Evolutionary conservation across 2,888 invertebrate genomes (phyloP).

Genomic region (Mesopsocus fuscifrons): DNA sequence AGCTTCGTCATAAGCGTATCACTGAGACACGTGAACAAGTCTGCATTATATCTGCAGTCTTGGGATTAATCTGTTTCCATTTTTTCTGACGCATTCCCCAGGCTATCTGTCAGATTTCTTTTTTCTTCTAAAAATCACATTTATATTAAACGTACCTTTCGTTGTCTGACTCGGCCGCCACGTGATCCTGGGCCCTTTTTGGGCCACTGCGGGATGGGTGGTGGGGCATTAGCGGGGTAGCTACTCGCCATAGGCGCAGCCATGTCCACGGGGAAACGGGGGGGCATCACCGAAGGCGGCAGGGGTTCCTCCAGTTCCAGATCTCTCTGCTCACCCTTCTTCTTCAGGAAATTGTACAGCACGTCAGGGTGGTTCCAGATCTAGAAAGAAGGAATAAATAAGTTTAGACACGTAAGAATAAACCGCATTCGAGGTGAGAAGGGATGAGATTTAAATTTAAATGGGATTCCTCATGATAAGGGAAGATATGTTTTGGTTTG

Average conservation of each 20-base stretch:
- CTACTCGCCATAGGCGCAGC: not conserved
- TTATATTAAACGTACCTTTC: constrained; percentile 2
- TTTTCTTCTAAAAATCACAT: no score
- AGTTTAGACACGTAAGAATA: constrained; percentile 64
- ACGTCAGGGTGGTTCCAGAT: constrained; percentile 95
- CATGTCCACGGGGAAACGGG: constrained; percentile 1
- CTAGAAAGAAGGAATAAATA: constrained; percentile 22
- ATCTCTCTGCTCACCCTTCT: constrained; percentile 54
- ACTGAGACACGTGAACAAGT: no score
- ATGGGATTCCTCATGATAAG: no score
- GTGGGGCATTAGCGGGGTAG: not conserved
- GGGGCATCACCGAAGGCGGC: constrained; percentile 3
- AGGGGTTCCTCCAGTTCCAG: constrained; percentile 57
- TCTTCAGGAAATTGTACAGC: constrained; percentile 68
- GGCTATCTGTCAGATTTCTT: no score
- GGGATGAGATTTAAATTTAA: constrained; percentile 87
- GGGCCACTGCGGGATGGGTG: not conserved
- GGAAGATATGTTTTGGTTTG: no score
- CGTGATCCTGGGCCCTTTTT: constrained; percentile 1
- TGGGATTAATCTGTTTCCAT: no score
- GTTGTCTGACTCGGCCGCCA: not conserved
- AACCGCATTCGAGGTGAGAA: constrained; percentile 92
- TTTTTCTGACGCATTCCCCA: no score
- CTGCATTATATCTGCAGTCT: no score
- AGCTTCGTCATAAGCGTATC: no score